phyloP scores from a whole-genome alignment of 2,888 invertebrate genomes.

The Siphonodentalium dalli region DNA sequence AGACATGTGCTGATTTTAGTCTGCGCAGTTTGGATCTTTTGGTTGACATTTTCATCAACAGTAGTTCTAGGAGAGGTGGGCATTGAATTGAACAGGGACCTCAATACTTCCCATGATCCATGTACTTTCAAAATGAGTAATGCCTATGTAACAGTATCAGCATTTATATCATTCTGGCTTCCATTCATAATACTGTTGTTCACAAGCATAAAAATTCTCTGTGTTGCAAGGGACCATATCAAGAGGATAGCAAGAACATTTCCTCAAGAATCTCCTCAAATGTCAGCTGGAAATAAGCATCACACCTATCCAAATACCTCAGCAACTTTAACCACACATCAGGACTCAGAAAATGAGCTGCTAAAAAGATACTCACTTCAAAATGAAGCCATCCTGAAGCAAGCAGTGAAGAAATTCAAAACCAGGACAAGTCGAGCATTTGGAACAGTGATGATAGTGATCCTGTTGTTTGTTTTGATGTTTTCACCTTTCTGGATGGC shows the following conservation, averaged over 20 bases:
- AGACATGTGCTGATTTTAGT: slow-evolving; percentile 25
- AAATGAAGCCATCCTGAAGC: too few species aligned
- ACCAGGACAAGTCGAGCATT: slow-evolving; percentile 24
- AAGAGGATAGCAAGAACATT: slow-evolving; percentile 27
- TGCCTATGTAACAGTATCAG: slow-evolving; percentile 28
- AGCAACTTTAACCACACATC: too few species aligned
- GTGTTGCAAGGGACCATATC: slow-evolving; percentile 35
- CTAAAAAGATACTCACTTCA: too few species aligned
- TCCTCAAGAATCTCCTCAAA: neutral
- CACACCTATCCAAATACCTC: too few species aligned
- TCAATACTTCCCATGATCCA: slow-evolving; percentile 16
- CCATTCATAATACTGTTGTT: slow-evolving; percentile 38
- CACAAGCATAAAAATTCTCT: slow-evolving; percentile 34
- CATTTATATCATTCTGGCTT: slow-evolving; percentile 32
- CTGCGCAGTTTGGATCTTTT: slow-evolving; percentile 29
- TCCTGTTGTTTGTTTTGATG: slow-evolving; percentile 37
- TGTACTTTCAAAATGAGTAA: slow-evolving; percentile 40
- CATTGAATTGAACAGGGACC: slow-evolving; percentile 15
- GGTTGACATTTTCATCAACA: slow-evolving; percentile 29
- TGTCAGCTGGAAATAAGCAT: too few species aligned
- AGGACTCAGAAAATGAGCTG: too few species aligned
- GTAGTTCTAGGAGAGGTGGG: slow-evolving; percentile 34
- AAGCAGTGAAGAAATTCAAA: too few species aligned
- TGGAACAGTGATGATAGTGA: slow-evolving; percentile 38
- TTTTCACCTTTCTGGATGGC: slow-evolving; percentile 41